Conservation (phyloP, 2,888 invertebrate genomes). For the Acanthosepion pharaonis region DNA sequence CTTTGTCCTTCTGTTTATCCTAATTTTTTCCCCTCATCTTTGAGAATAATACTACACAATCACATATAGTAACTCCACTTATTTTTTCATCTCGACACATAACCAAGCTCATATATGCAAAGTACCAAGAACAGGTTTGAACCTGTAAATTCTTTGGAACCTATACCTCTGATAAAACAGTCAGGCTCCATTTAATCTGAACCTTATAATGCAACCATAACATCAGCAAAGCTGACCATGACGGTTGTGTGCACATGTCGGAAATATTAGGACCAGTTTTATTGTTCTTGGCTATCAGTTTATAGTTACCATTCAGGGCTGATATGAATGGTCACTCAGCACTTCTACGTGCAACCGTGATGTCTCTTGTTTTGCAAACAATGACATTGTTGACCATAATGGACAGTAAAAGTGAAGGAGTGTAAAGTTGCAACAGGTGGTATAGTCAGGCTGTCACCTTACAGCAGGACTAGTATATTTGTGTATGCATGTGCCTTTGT, state of each 20-base stretch:
- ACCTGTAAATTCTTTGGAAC: not conserved
- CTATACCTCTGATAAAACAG: not conserved
- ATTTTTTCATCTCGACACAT: not conserved
- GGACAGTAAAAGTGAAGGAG: not conserved
- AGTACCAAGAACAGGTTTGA: not conserved
- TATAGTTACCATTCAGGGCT: not conserved
- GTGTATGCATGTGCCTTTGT: not conserved
- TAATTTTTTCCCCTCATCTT: not conserved
- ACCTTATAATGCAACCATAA: not conserved
- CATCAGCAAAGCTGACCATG: not conserved
- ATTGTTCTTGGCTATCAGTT: slow-evolving; percentile 33
- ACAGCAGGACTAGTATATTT: not conserved
- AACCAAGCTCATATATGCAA: not conserved
- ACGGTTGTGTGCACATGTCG: not conserved
- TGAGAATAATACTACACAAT: not conserved
- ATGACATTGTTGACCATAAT: slow-evolving; percentile 20
- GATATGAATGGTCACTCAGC: slow-evolving; percentile 33
- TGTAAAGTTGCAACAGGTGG: not conserved
- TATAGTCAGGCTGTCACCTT: not conserved
- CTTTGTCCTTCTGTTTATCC: not conserved
- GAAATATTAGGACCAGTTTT: not conserved
- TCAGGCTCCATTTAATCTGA: slow-evolving; percentile 33
- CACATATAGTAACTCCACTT: not conserved
- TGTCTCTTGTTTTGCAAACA: not conserved
- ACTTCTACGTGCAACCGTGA: not conserved